Base-by-base conservation (phyloP, 2,888 invertebrate species). In the Carpatolechia fugitivella region DNA sequence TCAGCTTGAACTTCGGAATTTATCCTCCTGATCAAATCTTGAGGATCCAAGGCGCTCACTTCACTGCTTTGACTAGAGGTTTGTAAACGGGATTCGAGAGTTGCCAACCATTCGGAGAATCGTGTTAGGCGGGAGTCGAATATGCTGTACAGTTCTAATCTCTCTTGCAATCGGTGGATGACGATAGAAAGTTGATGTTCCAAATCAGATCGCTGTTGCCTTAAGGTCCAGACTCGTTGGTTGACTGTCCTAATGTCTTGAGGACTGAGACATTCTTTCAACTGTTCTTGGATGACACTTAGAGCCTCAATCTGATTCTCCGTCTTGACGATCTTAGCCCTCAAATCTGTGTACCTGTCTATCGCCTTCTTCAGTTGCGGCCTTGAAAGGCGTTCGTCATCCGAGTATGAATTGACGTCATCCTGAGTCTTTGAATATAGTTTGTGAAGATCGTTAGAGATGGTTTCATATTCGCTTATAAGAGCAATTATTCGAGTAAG, bases 231-330 rank as follows among this genome's bases (percentile, higher is more conserved):
- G 60, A 94, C 92, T 62, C 93, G 92, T 74, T 97, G 97, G 64
- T 94, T 93, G 48, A 97, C 92, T 11, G 93, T 90, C 74, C 96
- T 95, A 81, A 96, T 94, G 71, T 97, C 97, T 47, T 94, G 93
- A 0, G 96, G 96, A 76, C 95, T 96, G 4, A 97, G 91, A 66
- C 95, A 95, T 74, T 97, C 96, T 68, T 96, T 95, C 2, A 97
- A 85, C 78, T 96, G 94, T 76, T 97, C 96, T 66, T 96, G 94
- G 30, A 93, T 93, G 0, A 94, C 93, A 41, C 93, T 94, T 0
- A 96, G 85, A 31, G 92, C 90, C 75, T 96, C 95, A 20, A 96
- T 85, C 54, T 94, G 93, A 30, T 89, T 90, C 41, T 91, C 91
- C 48, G 93, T 85, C 56, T 90, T 91, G 6, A 87, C 83, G 52